Evolutionary conservation across 2,888 invertebrate species (phyloP).

Genomic region (Chaitophorus viminalis): DNA sequence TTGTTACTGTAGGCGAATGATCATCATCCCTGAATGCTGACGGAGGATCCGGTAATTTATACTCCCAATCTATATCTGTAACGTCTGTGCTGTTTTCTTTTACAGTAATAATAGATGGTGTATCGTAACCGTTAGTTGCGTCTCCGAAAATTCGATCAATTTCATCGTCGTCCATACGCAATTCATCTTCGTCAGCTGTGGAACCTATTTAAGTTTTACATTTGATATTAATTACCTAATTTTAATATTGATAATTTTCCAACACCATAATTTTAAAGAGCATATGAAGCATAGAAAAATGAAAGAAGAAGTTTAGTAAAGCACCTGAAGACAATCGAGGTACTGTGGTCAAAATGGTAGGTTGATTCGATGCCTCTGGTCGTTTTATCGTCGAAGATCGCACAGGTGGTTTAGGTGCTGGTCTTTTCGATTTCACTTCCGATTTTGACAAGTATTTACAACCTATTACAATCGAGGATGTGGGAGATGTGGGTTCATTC

Average conservation of each 20-base stretch:
- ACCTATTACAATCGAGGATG: constrained; percentile 40
- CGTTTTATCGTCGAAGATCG: constrained; percentile 32
- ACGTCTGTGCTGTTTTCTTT: constrained; percentile 53
- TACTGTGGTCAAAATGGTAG: not conserved
- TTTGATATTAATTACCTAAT: not conserved
- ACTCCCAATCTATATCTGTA: constrained; percentile 69
- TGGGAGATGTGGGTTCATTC: constrained; percentile 49
- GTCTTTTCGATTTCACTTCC: constrained; percentile 39
- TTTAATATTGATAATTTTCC: constrained; percentile 5
- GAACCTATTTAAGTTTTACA: constrained; percentile 41
- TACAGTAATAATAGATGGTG: constrained; percentile 40
- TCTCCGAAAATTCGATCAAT: constrained; percentile 66
- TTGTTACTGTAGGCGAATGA: constrained; percentile 64
- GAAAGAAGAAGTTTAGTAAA: constrained; percentile 57
- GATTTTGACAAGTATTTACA: constrained; percentile 35
- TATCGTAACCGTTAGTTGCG: constrained; percentile 65
- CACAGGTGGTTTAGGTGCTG: constrained; percentile 46
- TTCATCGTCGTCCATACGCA: constrained; percentile 65
- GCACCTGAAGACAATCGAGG: constrained; percentile 60
- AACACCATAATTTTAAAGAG: constrained; percentile 36
- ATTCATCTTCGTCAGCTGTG: constrained; percentile 59
- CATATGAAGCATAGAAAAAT: constrained; percentile 48
- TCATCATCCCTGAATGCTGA: constrained; percentile 62
- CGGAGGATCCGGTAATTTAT: constrained; percentile 74
- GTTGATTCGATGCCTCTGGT: constrained; percentile 10